Conservation (phyloP, 2,797 vertebrate genomes). For the Oreonectes daqikongensis region DNA sequence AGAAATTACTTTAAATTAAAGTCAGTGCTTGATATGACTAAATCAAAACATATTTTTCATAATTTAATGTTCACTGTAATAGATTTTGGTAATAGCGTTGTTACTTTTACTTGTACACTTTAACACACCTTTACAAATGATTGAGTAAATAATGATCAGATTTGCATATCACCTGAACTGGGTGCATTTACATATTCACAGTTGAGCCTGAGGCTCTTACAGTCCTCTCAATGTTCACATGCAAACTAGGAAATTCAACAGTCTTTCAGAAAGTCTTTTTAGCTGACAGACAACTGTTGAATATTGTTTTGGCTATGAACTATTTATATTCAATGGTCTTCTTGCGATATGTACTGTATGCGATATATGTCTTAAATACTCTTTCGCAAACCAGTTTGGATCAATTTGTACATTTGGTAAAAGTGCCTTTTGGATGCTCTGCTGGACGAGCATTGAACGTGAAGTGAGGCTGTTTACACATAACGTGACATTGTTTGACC, state of each 20-base stretch:
- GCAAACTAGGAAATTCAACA: background rate
- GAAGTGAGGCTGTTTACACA: conserved; percentile 35
- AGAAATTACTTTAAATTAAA: background rate
- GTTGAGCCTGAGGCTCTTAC: background rate
- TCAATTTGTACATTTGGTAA: background rate
- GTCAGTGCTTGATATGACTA: background rate
- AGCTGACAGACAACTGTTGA: too few relatives aligned
- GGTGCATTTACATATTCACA: background rate
- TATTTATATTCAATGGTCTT: too few relatives aligned
- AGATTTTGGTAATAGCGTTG: too few relatives aligned
- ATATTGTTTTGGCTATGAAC: too few relatives aligned
- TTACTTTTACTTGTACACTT: too few relatives aligned
- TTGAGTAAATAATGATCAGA: background rate
- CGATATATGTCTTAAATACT: background rate
- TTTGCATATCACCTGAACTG: background rate
- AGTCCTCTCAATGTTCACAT: background rate
- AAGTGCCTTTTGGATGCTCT: conserved; percentile 7
- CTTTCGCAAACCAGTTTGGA: conserved; percentile 2
- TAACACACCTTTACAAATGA: background rate
- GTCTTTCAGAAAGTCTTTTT: too few relatives aligned
- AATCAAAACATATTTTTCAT: background rate
- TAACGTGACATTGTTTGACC: conserved; percentile 38
- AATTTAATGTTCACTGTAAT: too few relatives aligned
- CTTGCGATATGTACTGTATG: background rate
- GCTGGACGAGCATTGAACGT: conserved; percentile 7